Percentiles rank a stretch among this genome's conserved stretches.
Conservation (phyloP, 2,888 invertebrate genomes). For the Geophilus truncorum region DNA sequence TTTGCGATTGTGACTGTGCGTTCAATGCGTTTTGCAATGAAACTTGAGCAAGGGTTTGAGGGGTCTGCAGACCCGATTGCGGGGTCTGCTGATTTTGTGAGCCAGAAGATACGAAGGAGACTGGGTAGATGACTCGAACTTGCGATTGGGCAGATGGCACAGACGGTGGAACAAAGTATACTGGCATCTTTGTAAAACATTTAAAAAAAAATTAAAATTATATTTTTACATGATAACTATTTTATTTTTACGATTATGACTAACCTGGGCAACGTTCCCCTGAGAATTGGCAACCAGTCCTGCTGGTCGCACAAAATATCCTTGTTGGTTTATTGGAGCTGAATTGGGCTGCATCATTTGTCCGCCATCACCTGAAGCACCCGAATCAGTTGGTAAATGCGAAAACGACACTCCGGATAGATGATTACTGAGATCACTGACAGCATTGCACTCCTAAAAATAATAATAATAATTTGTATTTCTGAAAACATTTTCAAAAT, state of each 20-base stretch:
- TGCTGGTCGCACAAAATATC: constrained; percentile 34
- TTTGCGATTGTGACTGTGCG: constrained; percentile 27
- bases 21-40: constrained; percentile 16
- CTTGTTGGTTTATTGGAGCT: constrained; percentile 19
- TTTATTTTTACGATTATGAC: no score
- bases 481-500: not conserved
- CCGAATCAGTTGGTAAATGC: constrained; percentile 28
- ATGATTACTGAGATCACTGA: constrained; percentile 25
- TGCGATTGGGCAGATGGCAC: constrained; percentile 31
- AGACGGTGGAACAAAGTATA: constrained; percentile 34
- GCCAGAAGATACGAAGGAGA: not conserved
- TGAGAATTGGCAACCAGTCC: constrained; percentile 34
- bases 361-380: constrained; percentile 31
- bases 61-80: constrained; percentile 32
- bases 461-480: no score
- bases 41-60: constrained; percentile 26
- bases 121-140: constrained; percentile 31
- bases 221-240: no score
- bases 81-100: constrained; percentile 33
- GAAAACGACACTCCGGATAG: constrained; percentile 28
- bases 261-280: constrained; percentile 34
- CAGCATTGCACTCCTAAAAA: constrained; percentile 14
- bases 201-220: no score
- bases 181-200: constrained; percentile 34
- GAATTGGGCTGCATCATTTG: constrained; percentile 29